Evolutionary conservation across 1,140 invertebrate species (phyloP).

Genomic region (Leptinotarsa defecta): DNA sequence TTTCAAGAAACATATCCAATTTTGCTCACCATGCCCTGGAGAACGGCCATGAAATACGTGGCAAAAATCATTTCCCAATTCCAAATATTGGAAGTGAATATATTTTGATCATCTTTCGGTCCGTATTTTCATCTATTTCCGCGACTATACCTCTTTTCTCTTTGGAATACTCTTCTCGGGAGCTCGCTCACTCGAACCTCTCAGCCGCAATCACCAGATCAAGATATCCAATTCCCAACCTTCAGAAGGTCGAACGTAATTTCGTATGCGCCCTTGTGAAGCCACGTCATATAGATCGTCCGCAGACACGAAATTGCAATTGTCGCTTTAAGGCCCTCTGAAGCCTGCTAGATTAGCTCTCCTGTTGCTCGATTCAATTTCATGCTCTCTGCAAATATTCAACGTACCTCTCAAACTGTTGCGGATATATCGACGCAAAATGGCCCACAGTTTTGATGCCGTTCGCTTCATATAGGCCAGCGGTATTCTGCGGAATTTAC

Average conservation of each 20-base stretch:
- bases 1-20: too few relatives aligned
- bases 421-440: conserved; percentile 9
- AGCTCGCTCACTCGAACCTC: too few relatives aligned
- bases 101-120: too few relatives aligned
- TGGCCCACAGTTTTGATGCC: conserved; percentile 6
- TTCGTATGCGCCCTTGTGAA: neutral
- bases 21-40: too few relatives aligned
- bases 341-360: conserved; percentile 7
- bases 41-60: too few relatives aligned
- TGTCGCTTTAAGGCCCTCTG: neutral
- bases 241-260: neutral
- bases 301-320: neutral
- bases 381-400: conserved; percentile 18
- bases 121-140: too few relatives aligned
- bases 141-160: too few relatives aligned
- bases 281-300: neutral
- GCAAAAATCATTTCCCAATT: too few relatives aligned
- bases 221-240: neutral
- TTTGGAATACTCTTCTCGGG: too few relatives aligned
- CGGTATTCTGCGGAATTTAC: too few relatives aligned
- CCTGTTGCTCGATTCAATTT: conserved; percentile 21
- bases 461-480: neutral
- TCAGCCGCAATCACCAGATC: too few relatives aligned
- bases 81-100: too few relatives aligned
- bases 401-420: conserved; percentile 1